Evolutionary conservation across 2,113 vertebrate genomes (phyloP), one percentile per base, ranked within the genome.

Genomic region (Loxodonta africana): DNA sequence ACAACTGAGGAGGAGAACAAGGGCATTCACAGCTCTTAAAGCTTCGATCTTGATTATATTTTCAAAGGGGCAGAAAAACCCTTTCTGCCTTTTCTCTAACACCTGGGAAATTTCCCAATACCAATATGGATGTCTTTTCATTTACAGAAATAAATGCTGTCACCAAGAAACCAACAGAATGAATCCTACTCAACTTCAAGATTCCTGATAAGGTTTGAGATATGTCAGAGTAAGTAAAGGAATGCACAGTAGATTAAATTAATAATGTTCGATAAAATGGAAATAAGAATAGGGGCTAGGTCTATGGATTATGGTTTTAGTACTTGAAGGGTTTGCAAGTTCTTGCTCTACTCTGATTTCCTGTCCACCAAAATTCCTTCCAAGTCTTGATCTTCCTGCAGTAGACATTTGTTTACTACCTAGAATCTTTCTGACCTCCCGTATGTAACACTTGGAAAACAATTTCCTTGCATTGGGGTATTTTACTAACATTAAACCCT

Each of bases 1-100:
- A 94, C 92, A 93, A 85, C 57, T 88, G 78, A 92, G 82, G 48
- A 90, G 5, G 48, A 90, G 8, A 73, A 82, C 8, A 92, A 88
- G 62, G 69, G 0, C 57, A 67, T 89, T 33, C 4, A 6, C 63
- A 60, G 33, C 30, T 88, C 71, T 85, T 81, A 63, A 84, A 77
- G 6, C 28, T 76, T 12, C 8, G 15, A 53, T 78, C 41, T 9
- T 76, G n/a, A 57, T 77, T 93, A 76, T 86, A 25, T 23, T 48
- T 73, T 62, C 44, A 51, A 85, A 91, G 26, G 23, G 20, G 9
- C 20, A 80, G 65, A 82, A 95, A 92, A 76, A 6, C 17, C 6
- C 21, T 57, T 12, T 86, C 15, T 74, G 65, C 1, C 12, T 84
- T 88, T 83, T 93, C 5, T 84, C 51, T 57, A 76, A n/a, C 4